Conservation (phyloP, 2,113 vertebrate species). For the Corapipo altera region DNA sequence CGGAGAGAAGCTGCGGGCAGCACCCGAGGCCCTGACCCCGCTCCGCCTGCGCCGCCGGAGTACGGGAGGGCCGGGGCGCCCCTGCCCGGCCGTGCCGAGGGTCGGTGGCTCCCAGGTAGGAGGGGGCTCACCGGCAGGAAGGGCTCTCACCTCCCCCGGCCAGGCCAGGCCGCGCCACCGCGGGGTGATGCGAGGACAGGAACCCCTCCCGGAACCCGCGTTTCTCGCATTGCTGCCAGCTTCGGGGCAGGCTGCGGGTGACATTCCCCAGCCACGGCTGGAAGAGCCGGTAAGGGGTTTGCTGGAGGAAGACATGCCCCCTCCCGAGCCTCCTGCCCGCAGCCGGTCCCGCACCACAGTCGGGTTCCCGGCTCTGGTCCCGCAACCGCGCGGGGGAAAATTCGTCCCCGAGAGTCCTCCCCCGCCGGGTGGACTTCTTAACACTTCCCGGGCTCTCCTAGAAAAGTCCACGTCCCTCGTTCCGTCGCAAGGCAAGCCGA, state of each 20-base stretch:
- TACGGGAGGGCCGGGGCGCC: background rate
- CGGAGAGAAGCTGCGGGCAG: background rate
- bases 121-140: background rate
- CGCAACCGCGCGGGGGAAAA: too few relatives aligned
- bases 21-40: background rate
- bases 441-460: background rate
- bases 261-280: background rate
- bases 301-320: background rate
- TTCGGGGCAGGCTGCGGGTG: background rate
- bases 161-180: background rate
- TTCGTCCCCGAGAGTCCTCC: accelerated
- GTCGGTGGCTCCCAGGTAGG: background rate
- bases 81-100: too few relatives aligned
- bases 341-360: accelerated
- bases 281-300: too few relatives aligned
- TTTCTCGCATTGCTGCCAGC: background rate
- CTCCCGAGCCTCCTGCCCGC: background rate
- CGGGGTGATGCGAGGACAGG: background rate
- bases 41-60: background rate
- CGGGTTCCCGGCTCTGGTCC: background rate
- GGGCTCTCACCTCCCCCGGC: background rate
- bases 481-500: background rate
- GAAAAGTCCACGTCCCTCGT: background rate
- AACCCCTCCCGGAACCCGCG: background rate
- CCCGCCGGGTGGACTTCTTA: background rate